Conservation (phyloP, 2,797 vertebrate species). For the Xiphorhynchus erythropygius region DNA sequence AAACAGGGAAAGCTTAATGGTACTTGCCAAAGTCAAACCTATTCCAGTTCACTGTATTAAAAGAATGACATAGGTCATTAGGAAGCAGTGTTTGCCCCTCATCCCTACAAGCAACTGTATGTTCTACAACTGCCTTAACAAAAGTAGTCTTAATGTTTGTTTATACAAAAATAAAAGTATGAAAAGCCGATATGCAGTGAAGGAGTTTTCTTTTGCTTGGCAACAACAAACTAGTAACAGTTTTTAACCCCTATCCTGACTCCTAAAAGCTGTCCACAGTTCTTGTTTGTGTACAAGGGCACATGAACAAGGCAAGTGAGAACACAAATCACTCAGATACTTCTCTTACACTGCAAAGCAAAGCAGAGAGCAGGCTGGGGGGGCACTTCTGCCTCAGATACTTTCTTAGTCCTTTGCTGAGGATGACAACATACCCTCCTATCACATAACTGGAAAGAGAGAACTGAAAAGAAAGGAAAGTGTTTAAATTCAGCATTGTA, state of each 20-base stretch:
- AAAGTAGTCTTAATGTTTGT: slow-evolving; percentile 28
- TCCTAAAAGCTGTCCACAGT: neutral
- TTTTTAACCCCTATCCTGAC: neutral
- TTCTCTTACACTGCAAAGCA: neutral
- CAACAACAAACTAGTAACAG: neutral
- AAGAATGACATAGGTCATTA: neutral
- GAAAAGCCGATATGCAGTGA: neutral
- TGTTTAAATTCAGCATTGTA: neutral
- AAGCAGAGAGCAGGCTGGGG: accelerated
- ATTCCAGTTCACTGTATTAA: neutral
- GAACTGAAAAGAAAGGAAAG: neutral
- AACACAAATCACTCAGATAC: accelerated
- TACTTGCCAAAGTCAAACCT: slow-evolving; percentile 17
- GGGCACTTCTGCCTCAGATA: neutral
- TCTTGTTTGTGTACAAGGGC: neutral
- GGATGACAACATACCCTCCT: neutral
- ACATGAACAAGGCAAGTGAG: neutral
- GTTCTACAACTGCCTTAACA: slow-evolving; percentile 52
- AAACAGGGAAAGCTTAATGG: neutral
- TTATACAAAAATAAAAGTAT: slow-evolving; percentile 55
- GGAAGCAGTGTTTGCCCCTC: neutral
- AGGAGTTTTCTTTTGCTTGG: neutral
- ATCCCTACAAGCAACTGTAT: slow-evolving; percentile 11
- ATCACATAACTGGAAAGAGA: neutral
- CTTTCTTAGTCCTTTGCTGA: neutral